Base-by-base conservation (phyloP, 2,888 invertebrate species). In the Ferrisia virgata region DNA sequence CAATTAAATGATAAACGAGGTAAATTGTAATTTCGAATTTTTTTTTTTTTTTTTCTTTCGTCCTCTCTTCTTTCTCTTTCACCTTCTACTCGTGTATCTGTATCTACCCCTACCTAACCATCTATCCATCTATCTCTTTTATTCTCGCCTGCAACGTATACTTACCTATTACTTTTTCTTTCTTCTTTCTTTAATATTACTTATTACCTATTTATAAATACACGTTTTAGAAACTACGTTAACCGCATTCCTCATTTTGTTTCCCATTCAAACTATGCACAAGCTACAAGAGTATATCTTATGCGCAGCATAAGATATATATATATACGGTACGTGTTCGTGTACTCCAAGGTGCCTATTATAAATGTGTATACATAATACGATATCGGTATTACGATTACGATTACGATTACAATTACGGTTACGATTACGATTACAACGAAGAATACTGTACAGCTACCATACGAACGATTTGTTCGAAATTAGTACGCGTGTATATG, bases 1-100 rank as follows among this genome's bases (percentile, higher is more conserved):
- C 79, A 79, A 79, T 79, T 79, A 47, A 79, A 79, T 40, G 31
- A 79, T 47, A 79, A 79, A 79, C 40, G 43, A 79, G 79, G 28
- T 43, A 79, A 79, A 79, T 47, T 79, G 47, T 79, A 79, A 47
- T 47, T 53, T 79, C 18, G 53, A 79, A 47, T 40, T 47, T 79
- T 79, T 40, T 28, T 22, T 79, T 1, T 11, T 2, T 31, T 15
- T 15, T 13, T 5, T 79, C n/a, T 39, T 79, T 53, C 4, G 1
- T 9, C 3, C 33, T 39, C 13, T 79, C 25, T 22, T 69, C 33
- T 40, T 15, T 22, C 15, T 78, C 9, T 36, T 78, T 31, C 31
- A 11, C 22, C n/a, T 33, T 36, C 22, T 76, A 9, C n/a, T n/a
- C n/a, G n/a, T n/a, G n/a, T n/a, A n/a, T n/a, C n/a, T n/a, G n/a